A percentile compares a stretch with the other conserved stretches of the same genome.
phyloP scores from a whole-genome alignment of 2,888 invertebrate species.

The Pachymerium ferrugineum region DNA sequence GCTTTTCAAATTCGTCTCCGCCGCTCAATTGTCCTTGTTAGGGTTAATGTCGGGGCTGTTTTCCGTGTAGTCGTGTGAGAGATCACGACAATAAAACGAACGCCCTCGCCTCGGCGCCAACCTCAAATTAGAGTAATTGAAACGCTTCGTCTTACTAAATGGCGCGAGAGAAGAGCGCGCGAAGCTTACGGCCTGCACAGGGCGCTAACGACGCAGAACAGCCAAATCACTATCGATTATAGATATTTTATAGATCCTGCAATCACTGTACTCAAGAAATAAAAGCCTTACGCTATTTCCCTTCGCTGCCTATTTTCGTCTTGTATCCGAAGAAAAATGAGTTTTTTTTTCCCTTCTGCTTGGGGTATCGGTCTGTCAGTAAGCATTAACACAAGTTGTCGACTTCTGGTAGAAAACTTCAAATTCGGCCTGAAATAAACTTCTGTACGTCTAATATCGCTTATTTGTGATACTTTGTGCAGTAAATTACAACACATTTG shows the following conservation, averaged over 20 bases:
- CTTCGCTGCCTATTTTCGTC: not conserved
- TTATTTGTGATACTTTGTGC: no score
- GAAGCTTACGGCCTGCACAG: not conserved
- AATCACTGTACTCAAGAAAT: not conserved
- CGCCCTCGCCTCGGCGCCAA: not conserved
- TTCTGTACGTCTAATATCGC: no score
- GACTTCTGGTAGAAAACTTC: no score
- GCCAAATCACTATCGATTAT: not conserved
- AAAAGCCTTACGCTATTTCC: no score
- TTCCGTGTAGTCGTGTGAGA: not conserved
- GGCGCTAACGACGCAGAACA: not conserved
- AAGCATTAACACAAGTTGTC: no score
- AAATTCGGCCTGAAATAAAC: no score
- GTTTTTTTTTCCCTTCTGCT: no score
- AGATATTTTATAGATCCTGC: not conserved
- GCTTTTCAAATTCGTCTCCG: constrained; percentile 14
- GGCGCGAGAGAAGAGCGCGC: not conserved
- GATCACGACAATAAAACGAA: constrained; percentile 2
- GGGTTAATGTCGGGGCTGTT: constrained; percentile 1
- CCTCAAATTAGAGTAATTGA: constrained; percentile 27
- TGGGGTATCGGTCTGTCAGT: no score
- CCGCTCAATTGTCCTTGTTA: constrained; percentile 10
- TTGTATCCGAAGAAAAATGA: not conserved
- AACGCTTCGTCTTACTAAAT: constrained; percentile 14
- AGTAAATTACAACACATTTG: no score